Evolutionary conservation across 2,797 vertebrate species (phyloP).

Genomic region (Iguana delicatissima): DNA sequence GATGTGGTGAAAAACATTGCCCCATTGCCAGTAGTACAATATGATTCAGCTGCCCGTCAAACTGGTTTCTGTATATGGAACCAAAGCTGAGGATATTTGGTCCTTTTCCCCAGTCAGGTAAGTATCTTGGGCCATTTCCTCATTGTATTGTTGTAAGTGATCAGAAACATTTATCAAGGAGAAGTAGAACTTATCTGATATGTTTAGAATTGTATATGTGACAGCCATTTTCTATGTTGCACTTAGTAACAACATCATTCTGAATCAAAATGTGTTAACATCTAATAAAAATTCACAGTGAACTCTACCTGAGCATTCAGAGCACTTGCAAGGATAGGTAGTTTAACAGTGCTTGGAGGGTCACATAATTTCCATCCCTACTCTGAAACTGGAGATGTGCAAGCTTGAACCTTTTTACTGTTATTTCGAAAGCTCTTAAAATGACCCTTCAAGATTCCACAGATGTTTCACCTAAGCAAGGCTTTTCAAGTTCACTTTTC

Average conservation of each 20-base stretch:
- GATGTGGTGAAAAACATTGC: no score
- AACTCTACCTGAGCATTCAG: background rate
- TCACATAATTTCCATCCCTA: no score
- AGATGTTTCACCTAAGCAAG: background rate
- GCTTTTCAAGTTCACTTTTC: no score
- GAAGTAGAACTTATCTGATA: background rate
- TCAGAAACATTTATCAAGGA: background rate
- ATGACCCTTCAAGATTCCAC: conserved; percentile 1
- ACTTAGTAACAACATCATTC: background rate
- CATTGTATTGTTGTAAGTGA: background rate
- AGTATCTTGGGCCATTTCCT: background rate
- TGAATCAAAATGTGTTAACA: background rate
- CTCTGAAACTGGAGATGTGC: background rate
- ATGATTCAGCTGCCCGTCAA: no score
- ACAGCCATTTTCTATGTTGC: background rate
- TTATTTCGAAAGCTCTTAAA: background rate
- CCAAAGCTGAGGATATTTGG: no score
- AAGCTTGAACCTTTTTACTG: background rate
- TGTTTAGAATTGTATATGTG: background rate
- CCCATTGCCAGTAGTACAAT: no score
- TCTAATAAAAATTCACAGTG: background rate
- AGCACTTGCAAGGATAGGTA: no score
- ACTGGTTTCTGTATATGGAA: no score
- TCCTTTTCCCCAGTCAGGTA: no score
- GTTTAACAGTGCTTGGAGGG: no score